Conservation (phyloP, 2,797 vertebrate species). For the Dicrostonyx torquatus region DNA sequence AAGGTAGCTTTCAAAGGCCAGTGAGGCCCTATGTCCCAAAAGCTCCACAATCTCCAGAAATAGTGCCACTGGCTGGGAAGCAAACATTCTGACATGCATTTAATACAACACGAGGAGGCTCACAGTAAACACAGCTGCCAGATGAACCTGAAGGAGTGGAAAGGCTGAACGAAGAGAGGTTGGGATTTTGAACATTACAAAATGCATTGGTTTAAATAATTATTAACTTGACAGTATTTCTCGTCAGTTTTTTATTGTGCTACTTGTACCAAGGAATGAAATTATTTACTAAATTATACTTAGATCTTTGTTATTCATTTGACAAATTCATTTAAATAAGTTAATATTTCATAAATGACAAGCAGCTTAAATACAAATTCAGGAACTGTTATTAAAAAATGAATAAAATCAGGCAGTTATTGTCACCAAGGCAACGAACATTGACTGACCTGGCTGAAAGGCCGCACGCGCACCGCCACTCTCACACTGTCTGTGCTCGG, state of each 20-base stretch:
- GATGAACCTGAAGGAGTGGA: not conserved
- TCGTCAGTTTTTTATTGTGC: conserved; percentile 73
- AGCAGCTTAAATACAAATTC: conserved; percentile 77
- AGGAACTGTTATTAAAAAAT: conserved; percentile 61
- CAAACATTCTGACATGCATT: not conserved
- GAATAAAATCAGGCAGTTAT: conserved; percentile 63
- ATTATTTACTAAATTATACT: conserved; percentile 59
- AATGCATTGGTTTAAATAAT: conserved; percentile 19
- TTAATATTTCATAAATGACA: conserved; percentile 71
- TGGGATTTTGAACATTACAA: conserved; percentile 5
- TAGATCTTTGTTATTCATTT: conserved; percentile 67
- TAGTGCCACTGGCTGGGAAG: not conserved
- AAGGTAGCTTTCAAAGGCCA: not conserved
- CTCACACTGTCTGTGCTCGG: conserved; percentile 88
- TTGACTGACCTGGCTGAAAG: conserved; percentile 90
- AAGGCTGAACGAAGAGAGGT: not conserved
- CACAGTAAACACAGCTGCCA: not conserved
- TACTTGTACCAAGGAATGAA: conserved; percentile 72
- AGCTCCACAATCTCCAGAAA: not conserved
- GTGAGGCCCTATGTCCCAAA: not conserved
- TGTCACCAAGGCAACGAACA: conserved; percentile 48
- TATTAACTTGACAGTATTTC: conserved; percentile 62
- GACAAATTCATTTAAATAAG: conserved; percentile 79
- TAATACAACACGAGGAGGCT: not conserved
- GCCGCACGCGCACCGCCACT: conserved; percentile 90